Conservation (phyloP, 2,888 invertebrate genomes). For the Drosophila greeni region DNA sequence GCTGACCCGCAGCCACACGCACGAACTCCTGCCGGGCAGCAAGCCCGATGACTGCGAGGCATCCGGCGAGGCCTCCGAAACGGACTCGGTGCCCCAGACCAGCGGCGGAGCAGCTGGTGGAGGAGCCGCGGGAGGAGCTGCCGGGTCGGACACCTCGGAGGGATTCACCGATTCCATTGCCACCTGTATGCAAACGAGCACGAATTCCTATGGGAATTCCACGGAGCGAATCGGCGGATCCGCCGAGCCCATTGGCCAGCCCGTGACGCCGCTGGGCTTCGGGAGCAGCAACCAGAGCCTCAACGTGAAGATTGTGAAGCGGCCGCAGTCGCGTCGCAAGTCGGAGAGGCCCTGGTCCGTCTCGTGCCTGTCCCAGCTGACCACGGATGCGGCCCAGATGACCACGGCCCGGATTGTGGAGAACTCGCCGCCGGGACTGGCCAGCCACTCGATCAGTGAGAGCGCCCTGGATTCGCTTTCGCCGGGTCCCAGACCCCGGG, state of each 20-base stretch:
- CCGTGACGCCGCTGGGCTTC: conserved; percentile 46
- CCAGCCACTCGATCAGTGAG: conserved; percentile 91
- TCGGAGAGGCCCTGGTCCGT: conserved; percentile 91
- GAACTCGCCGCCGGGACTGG: conserved; percentile 80
- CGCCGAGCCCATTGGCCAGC: conserved; percentile 80
- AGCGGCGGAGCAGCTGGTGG: conserved; percentile 74
- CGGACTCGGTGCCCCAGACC: conserved; percentile 80
- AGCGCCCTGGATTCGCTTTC: conserved; percentile 89
- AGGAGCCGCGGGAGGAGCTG: conserved; percentile 37
- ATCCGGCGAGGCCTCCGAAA: conserved; percentile 89
- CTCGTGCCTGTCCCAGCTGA: conserved; percentile 88
- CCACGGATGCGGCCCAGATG: conserved; percentile 78
- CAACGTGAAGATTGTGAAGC: conserved; percentile 82
- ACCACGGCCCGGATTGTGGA: conserved; percentile 74
- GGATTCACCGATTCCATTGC: conserved; percentile 87
- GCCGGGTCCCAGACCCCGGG: conserved; percentile 76
- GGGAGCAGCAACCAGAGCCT: conserved; percentile 76
- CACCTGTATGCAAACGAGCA: conserved; percentile 81
- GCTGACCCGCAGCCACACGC: conserved; percentile 52
- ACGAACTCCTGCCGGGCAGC: conserved; percentile 34
- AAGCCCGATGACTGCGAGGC: conserved; percentile 85
- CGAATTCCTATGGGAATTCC: conserved; percentile 80
- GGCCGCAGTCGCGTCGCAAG: conserved; percentile 76
- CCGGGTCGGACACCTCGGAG: conserved; percentile 86
- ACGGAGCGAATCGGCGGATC: conserved; percentile 81